A percentile compares a stretch with the other conserved stretches of the same genome.
phyloP scores from a whole-genome alignment of 2,113 vertebrate genomes.

The Muntiacus reevesi region DNA sequence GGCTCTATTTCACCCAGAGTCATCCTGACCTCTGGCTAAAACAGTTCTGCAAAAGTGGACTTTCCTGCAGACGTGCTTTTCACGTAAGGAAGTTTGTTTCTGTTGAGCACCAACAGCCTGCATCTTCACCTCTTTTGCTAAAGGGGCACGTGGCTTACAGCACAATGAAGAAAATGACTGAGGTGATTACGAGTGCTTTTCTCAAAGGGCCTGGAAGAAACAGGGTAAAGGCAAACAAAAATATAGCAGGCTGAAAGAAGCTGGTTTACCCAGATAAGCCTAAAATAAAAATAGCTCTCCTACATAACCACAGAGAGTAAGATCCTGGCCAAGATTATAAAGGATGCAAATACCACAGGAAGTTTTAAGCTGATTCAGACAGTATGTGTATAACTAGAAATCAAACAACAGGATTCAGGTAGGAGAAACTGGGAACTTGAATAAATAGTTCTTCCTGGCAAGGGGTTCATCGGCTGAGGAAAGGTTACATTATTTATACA shows the following conservation, averaged over 20 bases:
- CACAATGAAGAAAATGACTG: neutral
- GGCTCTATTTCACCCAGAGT: neutral
- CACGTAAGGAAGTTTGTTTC: neutral
- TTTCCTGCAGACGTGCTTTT: neutral
- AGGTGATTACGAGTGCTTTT: neutral
- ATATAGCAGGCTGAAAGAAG: neutral
- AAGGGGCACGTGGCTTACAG: neutral
- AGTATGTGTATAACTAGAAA: neutral
- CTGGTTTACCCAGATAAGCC: neutral
- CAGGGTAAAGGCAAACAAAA: conserved; percentile 23
- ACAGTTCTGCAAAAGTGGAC: neutral
- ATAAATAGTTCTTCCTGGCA: neutral
- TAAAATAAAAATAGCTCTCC: neutral
- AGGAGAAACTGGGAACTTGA: neutral
- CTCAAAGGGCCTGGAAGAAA: neutral
- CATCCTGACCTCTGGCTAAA: neutral
- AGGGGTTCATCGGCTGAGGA: neutral
- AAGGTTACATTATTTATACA: neutral
- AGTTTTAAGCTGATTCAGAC: neutral
- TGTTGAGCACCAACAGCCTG: neutral
- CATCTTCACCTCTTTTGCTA: neutral
- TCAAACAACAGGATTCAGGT: conserved; percentile 3
- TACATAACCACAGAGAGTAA: neutral
- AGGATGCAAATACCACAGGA: neutral
- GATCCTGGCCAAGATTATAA: neutral